Base-by-base conservation (phyloP, 2,888 invertebrate genomes). In the Caenorhabditis uteleia region DNA sequence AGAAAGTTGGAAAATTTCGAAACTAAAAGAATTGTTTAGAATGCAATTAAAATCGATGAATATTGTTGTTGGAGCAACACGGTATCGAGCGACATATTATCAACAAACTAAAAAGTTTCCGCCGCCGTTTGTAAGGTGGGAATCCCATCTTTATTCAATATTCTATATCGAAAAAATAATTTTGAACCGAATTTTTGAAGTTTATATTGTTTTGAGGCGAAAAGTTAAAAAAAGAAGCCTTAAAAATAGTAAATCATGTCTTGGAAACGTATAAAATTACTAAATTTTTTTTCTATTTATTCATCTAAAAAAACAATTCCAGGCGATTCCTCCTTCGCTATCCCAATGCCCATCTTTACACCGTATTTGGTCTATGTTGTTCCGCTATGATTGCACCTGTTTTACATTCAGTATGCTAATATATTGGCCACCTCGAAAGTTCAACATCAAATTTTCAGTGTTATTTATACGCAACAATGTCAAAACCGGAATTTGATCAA, bases 351-450 rank as follows among this genome's bases (percentile, higher is more conserved):
- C 71, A 68, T 40, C 39, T 72, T 6, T 74, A 70, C 49, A 21
- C 53, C 8, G 70, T 72, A 3, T 68, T 74, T 50, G 60, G 57
- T 43, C 55, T 72, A 14, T 72, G 71, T 43, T 66, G 68, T 14
- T 60, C 70, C 12, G 68, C 72, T n/a, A 72, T 74, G 70, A 49
- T 73, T 29, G 69, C 61, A 14, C 69, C 72, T 6, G 74, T 74
- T 16, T 33, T 68, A 14, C 62, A 64, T 27, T 68, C 73, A 40
- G 68, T 70, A n/a, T 20, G 38, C 21, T 8, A 6, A 38, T 39
- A 29, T 43, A 23, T 16, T 16, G 7, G 18, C 38, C 29, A 27
- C 23, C 23, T 34, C 20, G 53, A 46, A 36, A 33, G 16, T 31
- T n/a, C 48, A 8, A 23, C 27, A 27, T 18, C 16, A 12, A 14